phyloP scores from a whole-genome alignment of 2,888 invertebrate genomes.

The Antitype chi region DNA sequence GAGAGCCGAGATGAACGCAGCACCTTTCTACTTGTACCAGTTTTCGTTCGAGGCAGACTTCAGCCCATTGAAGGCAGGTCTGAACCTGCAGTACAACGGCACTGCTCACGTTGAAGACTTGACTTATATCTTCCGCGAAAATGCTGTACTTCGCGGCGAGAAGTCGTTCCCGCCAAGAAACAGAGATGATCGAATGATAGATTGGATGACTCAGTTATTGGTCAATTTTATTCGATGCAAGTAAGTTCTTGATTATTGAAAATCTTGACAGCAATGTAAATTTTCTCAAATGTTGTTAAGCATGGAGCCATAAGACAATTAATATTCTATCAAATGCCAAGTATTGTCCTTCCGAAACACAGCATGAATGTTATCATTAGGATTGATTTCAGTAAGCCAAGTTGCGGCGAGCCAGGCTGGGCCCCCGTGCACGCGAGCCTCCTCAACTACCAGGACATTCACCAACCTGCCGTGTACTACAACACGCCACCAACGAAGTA shows the following conservation, averaged over 20 bases:
- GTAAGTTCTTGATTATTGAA: slow-evolving; percentile 31
- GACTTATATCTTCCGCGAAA: slow-evolving; percentile 80
- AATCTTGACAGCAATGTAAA: neutral
- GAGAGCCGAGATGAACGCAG: slow-evolving; percentile 62
- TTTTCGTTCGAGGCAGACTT: slow-evolving; percentile 83
- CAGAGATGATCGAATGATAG: slow-evolving; percentile 64
- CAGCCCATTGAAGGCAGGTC: slow-evolving; percentile 78
- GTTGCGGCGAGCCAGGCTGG: slow-evolving; percentile 41
- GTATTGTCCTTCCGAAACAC: neutral
- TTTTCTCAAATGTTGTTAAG: neutral
- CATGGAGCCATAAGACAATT: neutral
- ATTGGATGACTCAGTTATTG: slow-evolving; percentile 61
- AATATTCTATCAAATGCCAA: neutral
- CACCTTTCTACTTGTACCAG: slow-evolving; percentile 85
- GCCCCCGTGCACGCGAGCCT: neutral
- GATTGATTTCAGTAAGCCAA: slow-evolving; percentile 48
- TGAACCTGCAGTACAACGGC: slow-evolving; percentile 75
- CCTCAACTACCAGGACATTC: slow-evolving; percentile 56
- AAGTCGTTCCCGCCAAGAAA: slow-evolving; percentile 40
- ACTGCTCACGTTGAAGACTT: slow-evolving; percentile 85
- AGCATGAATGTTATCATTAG: neutral
- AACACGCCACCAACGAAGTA: slow-evolving; percentile 40
- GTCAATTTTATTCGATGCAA: slow-evolving; percentile 60
- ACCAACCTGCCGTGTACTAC: slow-evolving; percentile 15
- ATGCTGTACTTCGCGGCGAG: slow-evolving; percentile 60